Base-by-base conservation (phyloP, 1,140 invertebrate species). In the Sinonovacula constricta region DNA sequence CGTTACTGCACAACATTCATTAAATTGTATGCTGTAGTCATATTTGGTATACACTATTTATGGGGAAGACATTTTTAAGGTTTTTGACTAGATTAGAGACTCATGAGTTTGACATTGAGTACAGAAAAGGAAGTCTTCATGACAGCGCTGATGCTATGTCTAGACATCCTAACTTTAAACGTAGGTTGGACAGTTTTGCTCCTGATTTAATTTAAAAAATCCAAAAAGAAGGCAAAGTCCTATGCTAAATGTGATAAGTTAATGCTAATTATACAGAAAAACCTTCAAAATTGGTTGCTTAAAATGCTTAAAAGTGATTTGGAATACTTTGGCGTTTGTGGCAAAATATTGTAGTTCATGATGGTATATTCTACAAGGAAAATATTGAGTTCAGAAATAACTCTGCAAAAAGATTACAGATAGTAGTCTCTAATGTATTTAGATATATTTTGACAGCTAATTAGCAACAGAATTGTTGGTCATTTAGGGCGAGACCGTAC, bases 1-100 rank as follows among this genome's bases (percentile, higher is more conserved):
- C 54, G 51, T 34, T 77, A 76, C n/a, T 76, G 79, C 53, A 67
- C 26, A 0, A 81, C 79, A 0, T 45, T 49, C 24, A 53, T 22
- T 26, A 66, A 81, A 59, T 39, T 81, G 12, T 54, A 66, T 22
- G 78, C 69, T 14, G 68, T 72, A 15, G 60, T 81, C 15, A 76
- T 66, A 36, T 57, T 70, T 57, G 76, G 76, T 39, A 34, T 22
- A 49, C 72, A 68, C 28, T 77, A 71, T 39, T 53, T 81, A 28
- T 63, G 49, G 22, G 75, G 74, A 53, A 28, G 51, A 24, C 53
- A n/a, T n/a, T 79, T 79, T 63, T 22, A 34, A 22, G 79, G 12
- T 81, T 65, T 66, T 51, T 81, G 3, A 53, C 4, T 30, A 54
- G 76, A 15, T 30, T 69, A 22, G 34, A 51, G 2, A 57, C 57